Conservation (phyloP, 2,888 invertebrate genomes). For the Boloria euphrosyne region DNA sequence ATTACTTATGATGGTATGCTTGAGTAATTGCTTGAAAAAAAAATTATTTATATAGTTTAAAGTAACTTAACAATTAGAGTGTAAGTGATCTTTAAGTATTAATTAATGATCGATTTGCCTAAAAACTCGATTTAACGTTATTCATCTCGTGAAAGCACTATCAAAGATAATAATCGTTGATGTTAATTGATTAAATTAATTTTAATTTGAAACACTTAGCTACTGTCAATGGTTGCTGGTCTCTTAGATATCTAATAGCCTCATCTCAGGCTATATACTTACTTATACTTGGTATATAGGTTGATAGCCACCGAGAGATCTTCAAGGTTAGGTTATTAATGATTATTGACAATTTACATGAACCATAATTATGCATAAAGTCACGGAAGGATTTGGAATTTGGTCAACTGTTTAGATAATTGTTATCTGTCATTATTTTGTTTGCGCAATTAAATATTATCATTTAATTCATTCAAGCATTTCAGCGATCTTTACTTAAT, state of each 20-base stretch:
- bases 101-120: too few species aligned
- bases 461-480: constrained; percentile 4
- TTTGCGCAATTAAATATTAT: constrained; percentile 5
- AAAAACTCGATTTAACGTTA: too few species aligned
- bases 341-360: constrained; percentile 6
- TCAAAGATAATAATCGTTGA: neutral
- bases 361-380: constrained; percentile 9
- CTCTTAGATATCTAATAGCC: neutral
- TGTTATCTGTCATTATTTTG: constrained; percentile 3
- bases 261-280: neutral
- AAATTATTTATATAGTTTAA: neutral
- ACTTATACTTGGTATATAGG: neutral
- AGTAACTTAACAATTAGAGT: too few species aligned
- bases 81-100: too few species aligned
- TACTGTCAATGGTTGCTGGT: neutral
- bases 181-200: constrained; percentile 1
- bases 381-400: constrained; percentile 8
- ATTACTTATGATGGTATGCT: constrained; percentile 4
- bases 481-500: neutral
- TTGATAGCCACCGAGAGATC: constrained; percentile 4
- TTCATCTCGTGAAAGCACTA: too few species aligned
- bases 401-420: constrained; percentile 3
- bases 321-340: constrained; percentile 2
- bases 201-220: neutral
- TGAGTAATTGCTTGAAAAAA: constrained; percentile 1